Conservation (phyloP, 2,888 invertebrate species). For the Ophonus ardosiacus region DNA sequence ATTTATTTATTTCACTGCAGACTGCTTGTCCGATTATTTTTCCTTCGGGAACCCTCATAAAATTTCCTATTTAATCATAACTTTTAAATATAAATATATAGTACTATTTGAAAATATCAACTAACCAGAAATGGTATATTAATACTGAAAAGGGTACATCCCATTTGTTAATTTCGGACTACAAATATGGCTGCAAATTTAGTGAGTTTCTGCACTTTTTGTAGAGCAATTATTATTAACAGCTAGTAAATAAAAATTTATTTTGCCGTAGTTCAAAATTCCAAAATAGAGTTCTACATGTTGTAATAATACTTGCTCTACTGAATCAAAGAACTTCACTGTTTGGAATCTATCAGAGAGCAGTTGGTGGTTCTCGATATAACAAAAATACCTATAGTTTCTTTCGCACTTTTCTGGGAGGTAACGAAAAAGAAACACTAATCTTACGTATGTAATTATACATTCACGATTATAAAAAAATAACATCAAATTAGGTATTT, state of each 20-base stretch:
- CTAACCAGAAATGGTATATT: no score
- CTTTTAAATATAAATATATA: no score
- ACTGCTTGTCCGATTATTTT: no score
- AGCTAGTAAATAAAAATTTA: neutral
- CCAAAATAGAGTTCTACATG: neutral
- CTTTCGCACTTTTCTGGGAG: slow-evolving; percentile 42
- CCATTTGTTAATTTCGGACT: neutral
- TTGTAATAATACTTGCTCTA: neutral
- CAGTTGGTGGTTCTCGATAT: slow-evolving; percentile 42
- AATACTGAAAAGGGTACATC: no score
- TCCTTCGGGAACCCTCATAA: no score
- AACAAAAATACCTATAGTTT: slow-evolving; percentile 64
- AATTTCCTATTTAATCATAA: no score
- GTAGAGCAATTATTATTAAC: neutral
- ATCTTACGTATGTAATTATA: slow-evolving; percentile 52
- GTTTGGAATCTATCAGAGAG: slow-evolving; percentile 23
- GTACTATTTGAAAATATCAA: no score
- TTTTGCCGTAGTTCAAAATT: neutral
- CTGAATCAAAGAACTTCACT: neutral
- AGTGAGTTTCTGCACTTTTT: neutral
- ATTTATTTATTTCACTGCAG: no score
- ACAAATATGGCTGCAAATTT: neutral
- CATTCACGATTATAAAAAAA: slow-evolving; percentile 58
- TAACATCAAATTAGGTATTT: slow-evolving; percentile 57
- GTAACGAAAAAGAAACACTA: slow-evolving; percentile 53